Conservation (phyloP, 1,140 invertebrate species). For the Ectropis grisescens region DNA sequence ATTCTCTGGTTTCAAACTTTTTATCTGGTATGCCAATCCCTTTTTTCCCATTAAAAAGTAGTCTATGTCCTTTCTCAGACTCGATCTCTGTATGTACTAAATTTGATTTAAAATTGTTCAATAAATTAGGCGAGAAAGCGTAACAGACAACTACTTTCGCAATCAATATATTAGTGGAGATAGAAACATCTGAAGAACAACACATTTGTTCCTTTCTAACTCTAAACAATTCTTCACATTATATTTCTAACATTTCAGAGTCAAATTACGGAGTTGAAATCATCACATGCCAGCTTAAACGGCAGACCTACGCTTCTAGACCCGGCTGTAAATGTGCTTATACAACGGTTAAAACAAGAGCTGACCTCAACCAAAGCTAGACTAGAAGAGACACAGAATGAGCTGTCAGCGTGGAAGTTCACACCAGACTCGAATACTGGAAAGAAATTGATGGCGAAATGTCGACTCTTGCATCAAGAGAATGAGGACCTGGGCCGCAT, state of each 20-base stretch:
- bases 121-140: no score
- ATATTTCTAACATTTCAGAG: conserved; percentile 77
- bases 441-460: conserved; percentile 98
- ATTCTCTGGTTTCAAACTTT: no score
- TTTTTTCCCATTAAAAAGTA: no score
- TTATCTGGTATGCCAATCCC: no score
- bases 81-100: no score
- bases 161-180: no score
- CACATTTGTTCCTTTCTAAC: no score
- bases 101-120: no score
- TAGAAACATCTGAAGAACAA: no score
- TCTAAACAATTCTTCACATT: no score
- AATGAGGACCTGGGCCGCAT: conserved; percentile 98
- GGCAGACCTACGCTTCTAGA: conserved; percentile 88
- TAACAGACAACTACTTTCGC: no score
- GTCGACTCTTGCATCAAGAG: conserved; percentile 95
- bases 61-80: no score
- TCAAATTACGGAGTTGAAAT: conserved; percentile 93
- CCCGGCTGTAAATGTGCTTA: conserved; percentile 95
- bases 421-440: conserved; percentile 98
- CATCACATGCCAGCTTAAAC: conserved; percentile 81
- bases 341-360: conserved; percentile 93
- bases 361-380: conserved; percentile 89
- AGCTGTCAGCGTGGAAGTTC: conserved; percentile 98
- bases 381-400: conserved; percentile 97